These are phyloP conservation scores for Cuculus canorus DNA, from an alignment of 2,797 vertebrate genomes.

Conservation along the genomic window DNA sequence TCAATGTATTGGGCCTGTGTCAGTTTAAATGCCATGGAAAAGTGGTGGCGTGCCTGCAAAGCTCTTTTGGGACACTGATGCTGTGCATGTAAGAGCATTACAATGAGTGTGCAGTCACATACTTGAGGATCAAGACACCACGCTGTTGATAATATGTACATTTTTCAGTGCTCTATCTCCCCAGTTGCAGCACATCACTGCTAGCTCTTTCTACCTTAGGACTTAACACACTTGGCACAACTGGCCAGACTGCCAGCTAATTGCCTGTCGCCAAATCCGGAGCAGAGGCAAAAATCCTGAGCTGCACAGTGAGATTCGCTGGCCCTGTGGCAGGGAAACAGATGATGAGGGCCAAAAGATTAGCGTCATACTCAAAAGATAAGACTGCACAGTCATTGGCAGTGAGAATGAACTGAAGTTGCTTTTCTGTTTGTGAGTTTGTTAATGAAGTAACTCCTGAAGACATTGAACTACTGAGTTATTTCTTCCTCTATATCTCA, in stretches of 20 bases:
- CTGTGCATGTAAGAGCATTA: not conserved
- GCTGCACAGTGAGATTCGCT: not conserved
- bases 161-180: not conserved
- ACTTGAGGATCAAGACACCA: not conserved
- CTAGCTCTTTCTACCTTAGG: not conserved
- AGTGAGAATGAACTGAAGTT: not conserved
- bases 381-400: not conserved
- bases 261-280: not conserved
- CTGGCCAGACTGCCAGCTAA: not conserved
- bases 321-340: not conserved
- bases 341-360: not conserved
- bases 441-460: not conserved
- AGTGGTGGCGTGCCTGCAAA: not conserved
- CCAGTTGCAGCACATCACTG: not conserved
- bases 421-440: not conserved
- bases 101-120: not conserved
- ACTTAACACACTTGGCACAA: not conserved
- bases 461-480: not conserved
- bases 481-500: not conserved
- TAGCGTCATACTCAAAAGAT: not conserved
- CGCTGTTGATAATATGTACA: not conserved
- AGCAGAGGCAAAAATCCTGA: not conserved
- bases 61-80: fast-evolving
- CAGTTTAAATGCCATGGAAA: not conserved
- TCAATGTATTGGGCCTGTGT: not conserved